Evolutionary conservation across 2,888 invertebrate genomes (phyloP).

Genomic region (Trissolcus japonicus): DNA sequence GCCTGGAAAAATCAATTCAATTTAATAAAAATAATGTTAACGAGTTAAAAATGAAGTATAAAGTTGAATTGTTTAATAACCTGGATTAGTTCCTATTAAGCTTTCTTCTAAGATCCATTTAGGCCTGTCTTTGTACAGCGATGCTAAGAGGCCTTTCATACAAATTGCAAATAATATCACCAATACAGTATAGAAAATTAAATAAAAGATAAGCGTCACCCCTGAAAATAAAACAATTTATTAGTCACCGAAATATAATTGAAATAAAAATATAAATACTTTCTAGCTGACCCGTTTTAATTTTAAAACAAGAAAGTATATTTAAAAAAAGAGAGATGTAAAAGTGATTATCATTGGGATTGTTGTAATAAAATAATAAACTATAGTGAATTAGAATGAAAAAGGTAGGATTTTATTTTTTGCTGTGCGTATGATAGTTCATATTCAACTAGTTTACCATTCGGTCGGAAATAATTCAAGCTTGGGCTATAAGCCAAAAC

Average conservation of each 20-base stretch:
- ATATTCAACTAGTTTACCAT: conserved; percentile 49
- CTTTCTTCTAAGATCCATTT: conserved; percentile 86
- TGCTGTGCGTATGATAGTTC: conserved; percentile 42
- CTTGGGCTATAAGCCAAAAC: conserved; percentile 62
- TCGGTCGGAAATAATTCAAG: conserved; percentile 66
- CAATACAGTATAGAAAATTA: conserved; percentile 86
- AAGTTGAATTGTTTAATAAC: conserved; percentile 61
- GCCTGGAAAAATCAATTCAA: conserved; percentile 72
- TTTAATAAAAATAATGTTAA: background rate
- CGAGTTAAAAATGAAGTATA: no score
- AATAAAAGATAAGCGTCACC: conserved; percentile 29
- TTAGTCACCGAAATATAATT: no score
- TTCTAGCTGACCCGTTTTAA: background rate
- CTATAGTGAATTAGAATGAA: no score
- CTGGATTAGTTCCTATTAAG: conserved; percentile 86
- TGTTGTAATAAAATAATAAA: no score
- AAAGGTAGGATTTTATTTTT: conserved; percentile 7
- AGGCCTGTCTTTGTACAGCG: conserved; percentile 83
- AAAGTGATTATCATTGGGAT: no score
- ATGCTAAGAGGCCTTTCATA: conserved; percentile 87
- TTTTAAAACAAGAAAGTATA: background rate
- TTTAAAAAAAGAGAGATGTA: no score
- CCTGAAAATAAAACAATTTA: conserved; percentile 18
- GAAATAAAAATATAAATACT: no score
- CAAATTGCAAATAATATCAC: conserved; percentile 85